These are phyloP conservation scores for Panthera tigris DNA, from an alignment of 2,113 vertebrate species.

Conservation along the genomic window DNA sequence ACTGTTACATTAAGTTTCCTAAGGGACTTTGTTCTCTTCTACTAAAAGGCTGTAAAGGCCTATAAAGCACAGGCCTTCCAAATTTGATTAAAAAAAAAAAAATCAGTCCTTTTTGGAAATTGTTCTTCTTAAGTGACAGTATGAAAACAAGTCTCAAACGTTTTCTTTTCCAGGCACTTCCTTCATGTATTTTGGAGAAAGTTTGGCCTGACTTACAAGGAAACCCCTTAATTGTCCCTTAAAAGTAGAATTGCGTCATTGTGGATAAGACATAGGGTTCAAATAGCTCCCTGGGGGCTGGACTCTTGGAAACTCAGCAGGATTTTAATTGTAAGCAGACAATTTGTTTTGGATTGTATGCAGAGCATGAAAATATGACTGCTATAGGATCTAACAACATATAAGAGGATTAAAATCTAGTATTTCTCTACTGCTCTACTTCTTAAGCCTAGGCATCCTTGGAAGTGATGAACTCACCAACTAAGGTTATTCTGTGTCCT, in stretches of 20 bases:
- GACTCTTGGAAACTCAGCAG: constrained; percentile 80
- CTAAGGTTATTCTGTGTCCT: constrained; percentile 22
- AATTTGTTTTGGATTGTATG: constrained; percentile 83
- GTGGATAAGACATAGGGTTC: constrained; percentile 81
- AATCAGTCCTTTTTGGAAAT: constrained; percentile 69
- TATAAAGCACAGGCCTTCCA: constrained; percentile 40
- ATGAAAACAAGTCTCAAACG: constrained; percentile 69
- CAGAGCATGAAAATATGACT: constrained; percentile 78
- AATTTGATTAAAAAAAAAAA: constrained; percentile 70
- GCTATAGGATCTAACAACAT: constrained; percentile 70
- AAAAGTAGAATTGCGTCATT: constrained; percentile 83
- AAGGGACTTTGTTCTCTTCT: constrained; percentile 67
- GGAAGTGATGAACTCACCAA: background rate
- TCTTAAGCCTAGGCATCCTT: constrained; percentile 9
- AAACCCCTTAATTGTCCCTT: constrained; percentile 84
- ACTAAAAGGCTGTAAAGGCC: constrained; percentile 47
- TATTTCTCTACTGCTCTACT: constrained; percentile 44
- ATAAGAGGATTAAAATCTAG: constrained; percentile 69
- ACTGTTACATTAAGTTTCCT: constrained; percentile 74
- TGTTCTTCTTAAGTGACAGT: constrained; percentile 75
- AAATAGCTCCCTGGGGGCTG: constrained; percentile 76
- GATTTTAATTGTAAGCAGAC: constrained; percentile 85
- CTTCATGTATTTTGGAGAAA: constrained; percentile 81
- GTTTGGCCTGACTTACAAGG: constrained; percentile 82
- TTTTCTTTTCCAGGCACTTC: constrained; percentile 80